phyloP scores from a whole-genome alignment of 1,140 invertebrate genomes.

The Hycleus phaleratus region DNA sequence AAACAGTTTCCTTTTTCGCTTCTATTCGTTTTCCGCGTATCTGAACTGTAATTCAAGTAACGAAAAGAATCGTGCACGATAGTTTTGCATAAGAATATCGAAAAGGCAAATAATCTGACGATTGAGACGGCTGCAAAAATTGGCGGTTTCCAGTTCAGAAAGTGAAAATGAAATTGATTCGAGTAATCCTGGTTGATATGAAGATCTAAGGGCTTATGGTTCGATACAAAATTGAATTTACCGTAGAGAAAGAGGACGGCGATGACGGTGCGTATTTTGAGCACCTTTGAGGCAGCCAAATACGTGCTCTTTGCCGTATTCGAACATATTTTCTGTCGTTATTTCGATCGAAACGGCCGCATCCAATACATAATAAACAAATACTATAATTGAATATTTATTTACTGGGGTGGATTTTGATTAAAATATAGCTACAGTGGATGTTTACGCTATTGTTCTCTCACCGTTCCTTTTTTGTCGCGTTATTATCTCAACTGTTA shows the following conservation, averaged over 20 bases:
- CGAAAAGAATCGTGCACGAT: background rate
- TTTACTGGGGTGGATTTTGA: too few relatives aligned
- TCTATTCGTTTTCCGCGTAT: too few relatives aligned
- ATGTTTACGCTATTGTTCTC: too few relatives aligned
- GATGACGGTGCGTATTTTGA: too few relatives aligned
- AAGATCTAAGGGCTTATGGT: constrained; percentile 24
- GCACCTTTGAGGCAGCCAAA: background rate
- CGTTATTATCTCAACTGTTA: too few relatives aligned
- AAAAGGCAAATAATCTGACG: constrained; percentile 21
- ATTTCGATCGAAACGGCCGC: background rate
- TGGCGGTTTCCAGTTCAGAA: constrained; percentile 21
- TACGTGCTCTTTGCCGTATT: constrained; percentile 17
- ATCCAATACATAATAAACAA: background rate
- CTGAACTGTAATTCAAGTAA: too few relatives aligned
- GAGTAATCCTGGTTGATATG: constrained; percentile 23
- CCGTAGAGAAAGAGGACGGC: background rate
- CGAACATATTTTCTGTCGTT: constrained; percentile 7
- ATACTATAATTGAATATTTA: too few relatives aligned
- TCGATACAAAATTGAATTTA: constrained; percentile 26
- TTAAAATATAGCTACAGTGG: too few relatives aligned
- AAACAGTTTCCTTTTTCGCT: too few relatives aligned
- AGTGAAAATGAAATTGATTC: constrained; percentile 28
- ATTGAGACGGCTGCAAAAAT: constrained; percentile 18
- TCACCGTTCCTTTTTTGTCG: too few relatives aligned
- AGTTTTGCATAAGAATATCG: constrained; percentile 17